Base-by-base conservation (phyloP, 2,113 vertebrate genomes). In the Hippocampus mohnikei region DNA sequence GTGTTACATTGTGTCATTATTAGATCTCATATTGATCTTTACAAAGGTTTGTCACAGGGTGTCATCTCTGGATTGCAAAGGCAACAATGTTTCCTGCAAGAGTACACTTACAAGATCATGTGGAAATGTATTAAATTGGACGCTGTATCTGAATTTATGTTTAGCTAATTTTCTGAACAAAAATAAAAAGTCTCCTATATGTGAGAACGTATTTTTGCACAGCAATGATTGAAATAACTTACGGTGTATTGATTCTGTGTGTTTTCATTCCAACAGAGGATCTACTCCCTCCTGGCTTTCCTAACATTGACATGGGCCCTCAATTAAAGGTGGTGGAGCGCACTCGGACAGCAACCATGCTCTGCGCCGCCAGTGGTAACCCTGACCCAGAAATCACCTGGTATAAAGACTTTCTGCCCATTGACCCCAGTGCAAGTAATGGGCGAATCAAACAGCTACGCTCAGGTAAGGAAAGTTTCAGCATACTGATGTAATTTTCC, bases 351-450 rank as follows among this genome's bases (percentile, higher is more conserved):
- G 97, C 97, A 74, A 99, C 96, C 0, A 98, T 99, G 97, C 94
- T 99, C 0, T 99, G 97, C 0, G 96, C 97, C 0, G 97, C 97
- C 86, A 99, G 97, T 0, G 97, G 97, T 0, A 96, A 96, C 89
- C 97, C 97, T 0, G 97, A 99, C 90, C 97, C 97, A 0, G 97
- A 99, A 86, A 99, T 99, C 90, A 97, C 96, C 66, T 99, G 97
- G 97, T 99, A 97, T 82, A 99, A 99, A 85, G 97, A 99, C 81
- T 98, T 98, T 89, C 89, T 99, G 72, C 97, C 97, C 0, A 96
- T 99, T 2, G 96, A 99, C 86, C 96, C 97, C 77, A 94, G 91
- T 5, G 82, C 94, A 52, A 98, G 96, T 93, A 95, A 93, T 0
- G 97, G 97, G 27, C 92, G 97, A 56, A 98, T 99, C 77, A 98